Percentiles rank a stretch among this genome's conserved stretches.
These are phyloP conservation scores for Drosophila monieri DNA, from an alignment of 2,888 invertebrate species.

Conservation along the genomic window DNA sequence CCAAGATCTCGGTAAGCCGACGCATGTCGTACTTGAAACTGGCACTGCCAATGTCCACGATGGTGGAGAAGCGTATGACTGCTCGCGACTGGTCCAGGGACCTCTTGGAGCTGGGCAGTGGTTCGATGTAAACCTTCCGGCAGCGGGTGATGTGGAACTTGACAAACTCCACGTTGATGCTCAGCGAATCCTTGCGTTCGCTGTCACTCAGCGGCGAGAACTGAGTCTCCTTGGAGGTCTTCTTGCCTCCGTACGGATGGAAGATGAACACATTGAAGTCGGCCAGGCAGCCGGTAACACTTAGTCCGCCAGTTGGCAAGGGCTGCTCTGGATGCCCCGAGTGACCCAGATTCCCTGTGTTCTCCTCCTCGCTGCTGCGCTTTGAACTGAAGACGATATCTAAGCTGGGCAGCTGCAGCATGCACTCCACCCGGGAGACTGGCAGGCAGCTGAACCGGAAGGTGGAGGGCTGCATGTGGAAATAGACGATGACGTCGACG, in stretches of 20 bases:
- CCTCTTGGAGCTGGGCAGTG: conserved; percentile 79
- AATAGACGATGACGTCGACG: conserved; percentile 98
- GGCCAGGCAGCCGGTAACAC: conserved; percentile 97
- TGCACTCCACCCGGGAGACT: conserved; percentile 97
- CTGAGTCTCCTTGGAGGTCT: conserved; percentile 91
- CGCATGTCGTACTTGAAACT: conserved; percentile 99
- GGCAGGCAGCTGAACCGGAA: conserved; percentile 98
- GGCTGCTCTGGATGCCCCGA: conserved; percentile 72
- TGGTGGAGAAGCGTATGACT: conserved; percentile 96
- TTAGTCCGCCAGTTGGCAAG: conserved; percentile 82
- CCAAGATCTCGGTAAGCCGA: conserved; percentile 96
- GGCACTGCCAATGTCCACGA: conserved; percentile 97
- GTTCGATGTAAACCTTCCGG: conserved; percentile 92
- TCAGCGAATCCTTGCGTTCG: conserved; percentile 97
- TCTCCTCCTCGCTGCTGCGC: conserved; percentile 89
- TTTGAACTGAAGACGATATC: conserved; percentile 98
- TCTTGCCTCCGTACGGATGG: conserved; percentile 98
- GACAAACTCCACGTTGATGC: conserved; percentile 98
- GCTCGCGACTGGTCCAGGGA: conserved; percentile 90
- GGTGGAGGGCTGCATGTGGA: conserved; percentile 98
- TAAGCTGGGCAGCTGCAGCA: conserved; percentile 97
- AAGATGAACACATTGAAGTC: conserved; percentile 99
- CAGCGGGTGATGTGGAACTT: conserved; percentile 97
- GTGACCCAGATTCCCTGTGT: conserved; percentile 48
- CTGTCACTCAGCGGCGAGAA: conserved; percentile 94